Evolutionary conservation across 2,113 vertebrate genomes (phyloP).

Genomic region (Typhlomys cinereus): DNA sequence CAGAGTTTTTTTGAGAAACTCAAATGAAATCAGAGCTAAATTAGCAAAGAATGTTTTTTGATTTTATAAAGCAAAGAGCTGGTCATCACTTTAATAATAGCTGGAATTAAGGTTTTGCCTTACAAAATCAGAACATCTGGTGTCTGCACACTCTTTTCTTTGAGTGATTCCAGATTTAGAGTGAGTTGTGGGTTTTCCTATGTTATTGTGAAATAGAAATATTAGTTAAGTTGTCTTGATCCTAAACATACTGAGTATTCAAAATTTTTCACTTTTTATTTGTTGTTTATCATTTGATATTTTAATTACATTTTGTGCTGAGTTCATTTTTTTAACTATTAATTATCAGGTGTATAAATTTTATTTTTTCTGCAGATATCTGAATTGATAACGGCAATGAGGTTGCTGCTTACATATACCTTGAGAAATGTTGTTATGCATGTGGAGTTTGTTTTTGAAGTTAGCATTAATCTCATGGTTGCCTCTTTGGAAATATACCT

Average conservation of each 20-base stretch:
- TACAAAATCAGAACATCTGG: background rate
- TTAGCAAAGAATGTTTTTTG: background rate
- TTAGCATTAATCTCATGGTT: background rate
- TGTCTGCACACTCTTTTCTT: background rate
- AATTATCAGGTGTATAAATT: background rate
- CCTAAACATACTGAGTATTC: background rate
- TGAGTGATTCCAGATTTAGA: background rate
- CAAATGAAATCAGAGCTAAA: background rate
- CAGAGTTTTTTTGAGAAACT: slow-evolving; percentile 7
- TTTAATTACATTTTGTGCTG: background rate
- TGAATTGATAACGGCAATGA: background rate
- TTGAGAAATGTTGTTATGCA: background rate
- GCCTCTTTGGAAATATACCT: background rate
- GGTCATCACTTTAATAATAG: background rate
- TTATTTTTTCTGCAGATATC: slow-evolving; percentile 28
- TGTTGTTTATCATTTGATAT: background rate
- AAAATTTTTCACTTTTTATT: background rate
- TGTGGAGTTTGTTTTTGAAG: background rate
- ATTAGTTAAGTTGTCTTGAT: background rate
- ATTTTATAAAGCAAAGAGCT: background rate
- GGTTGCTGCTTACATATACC: background rate
- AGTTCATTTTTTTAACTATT: background rate
- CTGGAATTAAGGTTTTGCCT: background rate
- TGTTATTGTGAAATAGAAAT: slow-evolving; percentile 6
- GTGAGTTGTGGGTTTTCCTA: background rate